phyloP scores from a whole-genome alignment of 2,113 vertebrate species.

The Sialia sialis region DNA sequence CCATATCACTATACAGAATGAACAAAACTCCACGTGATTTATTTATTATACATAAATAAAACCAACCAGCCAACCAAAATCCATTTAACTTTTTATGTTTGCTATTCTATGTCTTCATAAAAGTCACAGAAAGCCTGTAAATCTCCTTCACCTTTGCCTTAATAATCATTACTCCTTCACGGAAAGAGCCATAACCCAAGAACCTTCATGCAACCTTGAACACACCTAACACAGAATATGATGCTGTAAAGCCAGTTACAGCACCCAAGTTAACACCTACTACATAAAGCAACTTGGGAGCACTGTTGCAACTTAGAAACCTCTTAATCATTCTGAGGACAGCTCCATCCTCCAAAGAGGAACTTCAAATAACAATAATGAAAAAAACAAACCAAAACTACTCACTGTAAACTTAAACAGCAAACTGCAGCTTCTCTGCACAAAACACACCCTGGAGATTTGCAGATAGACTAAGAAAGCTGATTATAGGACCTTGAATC shows the following conservation, averaged over 20 bases:
- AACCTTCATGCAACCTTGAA: neutral
- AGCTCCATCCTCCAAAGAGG: neutral
- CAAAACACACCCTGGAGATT: neutral
- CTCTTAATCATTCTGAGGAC: neutral
- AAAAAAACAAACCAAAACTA: neutral
- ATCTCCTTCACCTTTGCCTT: neutral
- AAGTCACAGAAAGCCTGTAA: neutral
- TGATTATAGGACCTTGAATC: neutral
- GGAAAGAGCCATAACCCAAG: neutral
- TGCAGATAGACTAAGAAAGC: neutral
- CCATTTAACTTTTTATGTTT: neutral
- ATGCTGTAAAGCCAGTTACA: slow-evolving; percentile 9
- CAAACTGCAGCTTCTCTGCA: neutral
- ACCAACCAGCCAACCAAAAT: neutral
- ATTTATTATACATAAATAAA: neutral
- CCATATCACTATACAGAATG: neutral
- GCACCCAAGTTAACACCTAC: neutral
- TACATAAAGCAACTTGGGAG: neutral
- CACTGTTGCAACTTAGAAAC: neutral
- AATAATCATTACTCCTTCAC: neutral
- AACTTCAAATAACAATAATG: neutral
- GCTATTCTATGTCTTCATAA: neutral
- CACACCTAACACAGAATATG: neutral
- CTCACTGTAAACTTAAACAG: neutral
- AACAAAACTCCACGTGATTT: neutral